Base-by-base conservation (phyloP, 2,113 vertebrate species). In the Lagopus leucura region DNA sequence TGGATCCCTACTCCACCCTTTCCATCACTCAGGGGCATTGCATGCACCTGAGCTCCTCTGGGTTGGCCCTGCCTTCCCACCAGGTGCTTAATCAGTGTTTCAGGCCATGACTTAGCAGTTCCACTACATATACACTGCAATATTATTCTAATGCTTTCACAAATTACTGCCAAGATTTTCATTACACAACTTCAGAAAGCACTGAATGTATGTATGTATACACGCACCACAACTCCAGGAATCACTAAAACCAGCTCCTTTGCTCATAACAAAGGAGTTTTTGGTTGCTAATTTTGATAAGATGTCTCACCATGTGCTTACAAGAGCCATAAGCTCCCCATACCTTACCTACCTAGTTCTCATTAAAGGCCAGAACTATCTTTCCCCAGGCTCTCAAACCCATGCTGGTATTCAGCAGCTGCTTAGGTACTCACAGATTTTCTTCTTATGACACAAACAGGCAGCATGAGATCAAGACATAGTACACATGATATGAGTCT, bases 251-350 rank as follows among this genome's bases (percentile, higher is more conserved):
- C 13, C 7, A 2, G 15, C 5, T 42, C 15, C 58, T 36, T 11
- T 19, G 14, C 25, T 50, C 34, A 38, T 0, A 1, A n/a, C 45
- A 47, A 4, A 34, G 34, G 3, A 0, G 1, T 17, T 34, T 27
- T 48, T 6, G 3, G 20, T 10, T 30, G 36, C 70, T 34, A 70
- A 10, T 5, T 71, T 45, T 16, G 4, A 12, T 60, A 65, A 8
- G 8, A 32, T 76, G 2, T 11, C 40, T 42, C 28, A 25, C 21
- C 28, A 57, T 2, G 50, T 24, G 1, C 38, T 57, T 21, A 36
- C 3, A 58, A 6, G 6, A 58, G 1, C 10, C 25, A n/a, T 16
- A 24, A 7, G 5, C 8, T 19, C 61, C 7, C n/a, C 2, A 2
- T 5, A 40, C 10, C 16, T 38, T 3, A 13, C 19, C 11, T 15